Evolutionary conservation across 30 jellyfish, hydroid and myxozoan genomes (phyloP), one percentile per base, ranked within the genome.

Genomic region (Pelagia noctiluca): DNA sequence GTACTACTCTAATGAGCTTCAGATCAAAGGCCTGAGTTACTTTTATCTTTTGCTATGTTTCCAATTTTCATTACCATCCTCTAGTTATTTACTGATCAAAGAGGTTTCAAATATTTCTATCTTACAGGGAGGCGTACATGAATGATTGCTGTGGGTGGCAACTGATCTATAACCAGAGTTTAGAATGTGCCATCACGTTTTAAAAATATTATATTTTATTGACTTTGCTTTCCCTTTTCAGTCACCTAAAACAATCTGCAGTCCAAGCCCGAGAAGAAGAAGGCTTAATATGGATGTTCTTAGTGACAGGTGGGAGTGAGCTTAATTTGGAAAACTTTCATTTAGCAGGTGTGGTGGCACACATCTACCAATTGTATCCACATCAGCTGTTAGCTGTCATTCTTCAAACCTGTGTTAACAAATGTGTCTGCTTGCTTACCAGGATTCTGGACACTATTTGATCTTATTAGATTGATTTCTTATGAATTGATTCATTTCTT

Each of bases 231-330:
- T 68, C 2, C 3, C 3, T 36, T 37, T 69, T 2, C 46, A 82
- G 92, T 82, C 92, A 8, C 92, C 92, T 13, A 50, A 69, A 25
- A 35, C 62, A 0, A 68, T 82, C 30, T 82, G 92, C 62, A 82
- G 92, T 35, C 92, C 92, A 48, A 82, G 92, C 26, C 92, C 92
- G 26, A 82, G 92, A 53, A 33, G 86, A 37, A 68, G 92, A 69
- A 78, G 92, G 7, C 46, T 82, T 63, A 82, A 82, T 46, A 82
- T 82, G 92, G 92, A 82, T 60, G 36, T 54, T 22, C 61, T 70
- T 53, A 50, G 92, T 69, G 92, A 82, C 53, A 28, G 92, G 92
- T 82, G 25, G 21, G 16, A 52, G 26, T 32, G 82, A n/a, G n/a
- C n/a, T n/a, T n/a, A n/a, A n/a, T n/a, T n/a, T n/a, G n/a, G n/a